A percentile compares a stretch with the other conserved stretches of the same genome.
phyloP scores from a whole-genome alignment of 2,113 vertebrate species.

The Ancistrus triradiatus region DNA sequence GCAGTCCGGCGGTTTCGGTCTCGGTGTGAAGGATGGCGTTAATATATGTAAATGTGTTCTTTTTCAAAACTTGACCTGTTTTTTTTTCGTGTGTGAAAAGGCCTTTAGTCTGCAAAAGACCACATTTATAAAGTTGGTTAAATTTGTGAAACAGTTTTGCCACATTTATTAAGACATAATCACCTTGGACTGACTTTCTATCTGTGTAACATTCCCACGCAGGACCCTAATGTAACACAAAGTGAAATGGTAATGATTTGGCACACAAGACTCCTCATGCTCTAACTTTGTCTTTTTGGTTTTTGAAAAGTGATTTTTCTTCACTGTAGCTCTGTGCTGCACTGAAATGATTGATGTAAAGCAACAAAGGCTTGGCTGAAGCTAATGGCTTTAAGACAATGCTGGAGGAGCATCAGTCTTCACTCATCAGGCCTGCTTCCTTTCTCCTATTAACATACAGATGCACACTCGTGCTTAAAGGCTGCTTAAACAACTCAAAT shows the following conservation, averaged over 20 bases:
- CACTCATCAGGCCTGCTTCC: background rate
- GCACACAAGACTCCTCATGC: constrained; percentile 3
- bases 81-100: too few species aligned
- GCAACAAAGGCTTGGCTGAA: constrained; percentile 16
- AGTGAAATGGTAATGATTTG: background rate
- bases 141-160: too few species aligned
- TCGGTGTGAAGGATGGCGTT: too few species aligned
- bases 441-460: constrained; percentile 27
- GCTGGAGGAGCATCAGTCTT: background rate
- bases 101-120: too few species aligned
- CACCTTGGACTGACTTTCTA: too few species aligned
- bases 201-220: background rate
- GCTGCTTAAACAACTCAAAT: background rate
- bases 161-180: too few species aligned
- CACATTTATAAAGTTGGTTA: too few species aligned
- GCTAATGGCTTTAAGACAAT: constrained; percentile 22
- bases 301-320: constrained; percentile 4
- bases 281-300: background rate
- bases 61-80: too few species aligned
- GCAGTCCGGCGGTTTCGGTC: too few species aligned
- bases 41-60: too few species aligned
- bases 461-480: constrained; percentile 19
- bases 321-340: background rate
- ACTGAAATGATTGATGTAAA: constrained; percentile 2
- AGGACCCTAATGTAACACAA: constrained; percentile 12